A percentile compares a stretch with the other conserved stretches of the same genome.
Evolutionary conservation across 2,888 invertebrate genomes (phyloP).

Genomic region (Abscondita cerata): DNA sequence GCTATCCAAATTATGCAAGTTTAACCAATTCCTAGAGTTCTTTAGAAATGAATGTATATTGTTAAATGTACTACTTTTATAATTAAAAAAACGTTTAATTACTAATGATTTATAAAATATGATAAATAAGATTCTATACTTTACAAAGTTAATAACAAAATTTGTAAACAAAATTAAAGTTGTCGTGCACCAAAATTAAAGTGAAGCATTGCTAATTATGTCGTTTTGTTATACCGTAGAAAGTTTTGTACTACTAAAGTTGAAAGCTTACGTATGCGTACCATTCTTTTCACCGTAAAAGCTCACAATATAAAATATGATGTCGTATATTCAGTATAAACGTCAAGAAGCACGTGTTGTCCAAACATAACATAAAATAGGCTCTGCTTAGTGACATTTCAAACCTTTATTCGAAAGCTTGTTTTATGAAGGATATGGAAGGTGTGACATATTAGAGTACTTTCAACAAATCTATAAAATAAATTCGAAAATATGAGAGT

Average conservation of each 20-base stretch:
- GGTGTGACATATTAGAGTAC: slow-evolving; percentile 31
- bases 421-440: slow-evolving; percentile 43
- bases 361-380: slow-evolving; percentile 56
- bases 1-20: too few relatives aligned
- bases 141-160: too few relatives aligned
- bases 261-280: slow-evolving; percentile 21
- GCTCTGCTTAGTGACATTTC: slow-evolving; percentile 53
- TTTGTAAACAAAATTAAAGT: too few relatives aligned
- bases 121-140: too few relatives aligned
- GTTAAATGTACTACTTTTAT: too few relatives aligned
- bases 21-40: too few relatives aligned
- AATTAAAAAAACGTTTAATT: too few relatives aligned
- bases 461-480: slow-evolving; percentile 36
- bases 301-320: slow-evolving; percentile 55
- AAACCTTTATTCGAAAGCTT: slow-evolving; percentile 50
- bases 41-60: too few relatives aligned
- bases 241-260: slow-evolving; percentile 6
- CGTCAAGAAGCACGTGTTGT: slow-evolving; percentile 57
- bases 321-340: slow-evolving; percentile 55
- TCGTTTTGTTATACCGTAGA: too few relatives aligned
- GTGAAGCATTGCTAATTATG: too few relatives aligned
- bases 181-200: too few relatives aligned
- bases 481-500: slow-evolving; percentile 27
- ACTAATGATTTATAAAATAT: too few relatives aligned
- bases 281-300: slow-evolving; percentile 25